These are phyloP conservation scores for Rhynchophorus ferrugineus DNA, from an alignment of 1,140 invertebrate genomes.

Conservation along the genomic window DNA sequence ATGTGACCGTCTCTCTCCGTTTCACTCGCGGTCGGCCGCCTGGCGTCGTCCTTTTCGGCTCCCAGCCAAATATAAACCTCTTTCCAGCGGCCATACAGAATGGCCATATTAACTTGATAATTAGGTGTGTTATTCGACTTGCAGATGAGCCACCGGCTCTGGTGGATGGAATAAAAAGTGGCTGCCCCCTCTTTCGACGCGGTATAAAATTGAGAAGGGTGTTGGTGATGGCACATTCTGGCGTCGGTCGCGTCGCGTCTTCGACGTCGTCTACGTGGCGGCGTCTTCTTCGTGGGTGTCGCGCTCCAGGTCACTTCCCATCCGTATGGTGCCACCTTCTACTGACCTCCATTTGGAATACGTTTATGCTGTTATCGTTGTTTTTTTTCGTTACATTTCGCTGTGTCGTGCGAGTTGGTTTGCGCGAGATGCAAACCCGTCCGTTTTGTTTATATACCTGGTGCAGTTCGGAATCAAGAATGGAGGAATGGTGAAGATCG, in stretches of 20 bases:
- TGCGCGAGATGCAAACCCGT: too few species aligned
- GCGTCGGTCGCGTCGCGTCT: conserved; percentile 33
- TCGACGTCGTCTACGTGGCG: conserved; percentile 18
- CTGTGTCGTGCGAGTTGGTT: neutral
- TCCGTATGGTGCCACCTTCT: too few species aligned
- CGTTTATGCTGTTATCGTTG: neutral
- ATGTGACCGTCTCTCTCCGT: conserved; percentile 45
- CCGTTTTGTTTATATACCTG: too few species aligned
- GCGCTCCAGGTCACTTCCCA: conserved; percentile 7
- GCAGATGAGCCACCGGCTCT: conserved; percentile 61
- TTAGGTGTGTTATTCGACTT: conserved; percentile 84
- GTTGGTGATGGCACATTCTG: conserved; percentile 40
- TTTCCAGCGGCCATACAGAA: conserved; percentile 47
- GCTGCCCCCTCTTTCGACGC: conserved; percentile 39
- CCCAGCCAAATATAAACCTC: conserved; percentile 41
- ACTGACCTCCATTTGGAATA: neutral
- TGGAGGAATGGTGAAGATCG: too few species aligned
- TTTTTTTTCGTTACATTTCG: neutral
- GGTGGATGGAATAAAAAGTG: conserved; percentile 43
- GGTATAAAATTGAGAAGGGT: conserved; percentile 42
- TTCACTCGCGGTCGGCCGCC: conserved; percentile 27
- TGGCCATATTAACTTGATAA: conserved; percentile 83
- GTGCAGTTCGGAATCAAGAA: too few species aligned
- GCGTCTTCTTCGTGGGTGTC: conserved; percentile 9
- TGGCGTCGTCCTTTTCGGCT: conserved; percentile 31